phyloP scores from a whole-genome alignment of 2,113 vertebrate species.

The Macaca mulatta region DNA sequence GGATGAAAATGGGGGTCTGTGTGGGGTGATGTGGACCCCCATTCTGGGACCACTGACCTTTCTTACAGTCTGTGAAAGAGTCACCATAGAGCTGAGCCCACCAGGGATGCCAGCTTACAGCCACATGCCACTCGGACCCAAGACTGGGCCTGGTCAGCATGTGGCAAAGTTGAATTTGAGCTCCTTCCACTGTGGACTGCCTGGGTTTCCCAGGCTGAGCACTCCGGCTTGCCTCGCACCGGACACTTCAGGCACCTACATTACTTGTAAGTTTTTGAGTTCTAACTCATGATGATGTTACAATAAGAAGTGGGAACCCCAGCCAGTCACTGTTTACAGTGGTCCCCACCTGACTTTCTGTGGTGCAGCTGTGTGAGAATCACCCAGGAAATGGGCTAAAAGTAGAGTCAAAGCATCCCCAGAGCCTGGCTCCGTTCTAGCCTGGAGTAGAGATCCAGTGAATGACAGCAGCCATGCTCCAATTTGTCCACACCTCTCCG shows the following conservation, averaged over 20 bases:
- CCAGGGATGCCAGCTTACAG: background rate
- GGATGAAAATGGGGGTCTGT: background rate
- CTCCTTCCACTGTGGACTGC: background rate
- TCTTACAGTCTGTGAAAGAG: background rate
- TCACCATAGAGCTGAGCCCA: background rate
- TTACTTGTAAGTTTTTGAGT: background rate
- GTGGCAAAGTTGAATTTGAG: background rate
- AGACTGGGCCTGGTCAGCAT: background rate
- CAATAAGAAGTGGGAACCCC: background rate
- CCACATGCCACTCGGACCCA: background rate
- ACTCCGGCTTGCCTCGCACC: background rate
- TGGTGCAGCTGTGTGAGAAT: background rate
- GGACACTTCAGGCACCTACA: background rate
- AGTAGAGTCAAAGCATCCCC: background rate
- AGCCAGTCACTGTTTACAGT: background rate
- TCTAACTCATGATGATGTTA: background rate
- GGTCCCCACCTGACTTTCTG: background rate
- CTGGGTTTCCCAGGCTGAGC: background rate
- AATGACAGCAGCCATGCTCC: background rate
- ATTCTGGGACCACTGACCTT: background rate
- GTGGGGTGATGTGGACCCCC: background rate
- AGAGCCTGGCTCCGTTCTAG: too few relatives aligned
- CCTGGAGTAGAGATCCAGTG: background rate
- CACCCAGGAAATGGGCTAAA: background rate
- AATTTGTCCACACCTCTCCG: background rate